Evolutionary conservation across 64 coral and sea anemone species (phyloP).

Genomic region (Montipora efflorescens): DNA sequence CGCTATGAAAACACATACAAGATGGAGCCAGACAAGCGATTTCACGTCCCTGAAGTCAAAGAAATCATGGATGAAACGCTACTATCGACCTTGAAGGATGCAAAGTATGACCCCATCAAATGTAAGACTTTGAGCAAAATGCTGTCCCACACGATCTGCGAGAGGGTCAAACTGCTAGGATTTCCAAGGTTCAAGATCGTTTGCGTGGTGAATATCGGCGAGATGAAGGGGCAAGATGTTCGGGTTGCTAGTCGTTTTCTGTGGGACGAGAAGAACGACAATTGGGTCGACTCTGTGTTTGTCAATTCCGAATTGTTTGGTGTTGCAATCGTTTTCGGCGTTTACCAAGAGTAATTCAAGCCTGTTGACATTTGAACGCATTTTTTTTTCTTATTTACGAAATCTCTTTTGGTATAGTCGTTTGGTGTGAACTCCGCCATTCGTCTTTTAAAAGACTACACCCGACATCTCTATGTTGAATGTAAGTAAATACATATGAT

Average conservation of each 20-base stretch:
- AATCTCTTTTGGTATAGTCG: background rate
- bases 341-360: constrained; percentile 84
- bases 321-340: constrained; percentile 87
- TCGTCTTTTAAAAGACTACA: too few species aligned
- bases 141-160: constrained; percentile 89
- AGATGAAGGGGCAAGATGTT: constrained; percentile 94
- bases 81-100: constrained; percentile 72
- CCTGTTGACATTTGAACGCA: background rate
- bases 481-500: background rate
- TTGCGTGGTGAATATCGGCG: constrained; percentile 87
- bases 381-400: background rate
- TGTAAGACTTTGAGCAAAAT: constrained; percentile 79
- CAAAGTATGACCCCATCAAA: constrained; percentile 75
- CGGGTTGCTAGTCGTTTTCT: constrained; percentile 96
- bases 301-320: constrained; percentile 82
- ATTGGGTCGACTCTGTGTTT: constrained; percentile 92
- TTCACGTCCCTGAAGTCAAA: constrained; percentile 87
- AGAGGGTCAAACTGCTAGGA: constrained; percentile 90
- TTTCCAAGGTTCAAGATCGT: constrained; percentile 88
- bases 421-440: background rate
- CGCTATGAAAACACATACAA: constrained; percentile 98
- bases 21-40: constrained; percentile 95
- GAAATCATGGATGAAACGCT: constrained; percentile 88
- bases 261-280: constrained; percentile 99
- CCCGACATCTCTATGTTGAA: background rate